Conservation (phyloP, 2,888 invertebrate genomes). For the Lampropteryx suffumata region DNA sequence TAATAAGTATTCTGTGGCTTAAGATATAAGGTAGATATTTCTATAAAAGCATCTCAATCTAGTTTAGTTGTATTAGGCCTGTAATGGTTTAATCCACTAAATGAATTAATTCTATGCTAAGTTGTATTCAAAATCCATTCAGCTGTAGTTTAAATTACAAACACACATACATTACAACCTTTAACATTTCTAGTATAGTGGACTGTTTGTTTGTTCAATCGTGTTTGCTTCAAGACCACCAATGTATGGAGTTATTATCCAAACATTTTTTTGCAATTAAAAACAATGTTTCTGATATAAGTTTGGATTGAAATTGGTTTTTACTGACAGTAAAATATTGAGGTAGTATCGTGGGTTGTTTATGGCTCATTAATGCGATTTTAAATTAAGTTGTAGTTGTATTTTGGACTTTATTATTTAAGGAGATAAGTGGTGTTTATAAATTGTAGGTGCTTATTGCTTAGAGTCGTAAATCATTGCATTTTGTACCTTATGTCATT, state of each 20-base stretch:
- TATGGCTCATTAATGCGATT: conserved; percentile 25
- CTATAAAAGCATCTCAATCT: no score
- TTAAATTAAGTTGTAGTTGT: conserved; percentile 31
- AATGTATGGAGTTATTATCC: conserved; percentile 42
- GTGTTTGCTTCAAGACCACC: conserved; percentile 47
- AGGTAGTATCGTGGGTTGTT: conserved; percentile 25
- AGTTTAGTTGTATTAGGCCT: no score
- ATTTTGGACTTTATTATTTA: conserved; percentile 25
- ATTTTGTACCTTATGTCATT: no score
- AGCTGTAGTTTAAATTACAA: no score
- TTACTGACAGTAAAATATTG: conserved; percentile 33
- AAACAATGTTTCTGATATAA: conserved; percentile 50
- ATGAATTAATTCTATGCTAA: no score
- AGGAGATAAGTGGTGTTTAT: conserved; percentile 18
- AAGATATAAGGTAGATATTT: no score
- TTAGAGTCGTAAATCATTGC: no score
- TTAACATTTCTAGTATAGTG: background rate
- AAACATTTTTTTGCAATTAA: conserved; percentile 40
- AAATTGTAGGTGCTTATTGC: background rate
- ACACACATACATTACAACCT: no score
- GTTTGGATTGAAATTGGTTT: conserved; percentile 44
- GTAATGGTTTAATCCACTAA: no score
- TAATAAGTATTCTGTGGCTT: no score
- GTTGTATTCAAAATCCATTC: no score
- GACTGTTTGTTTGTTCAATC: background rate